A percentile compares a stretch with the other conserved stretches of the same genome.
These are phyloP conservation scores for Lymantria dispar DNA, from an alignment of 2,888 invertebrate genomes.

Conservation along the genomic window DNA sequence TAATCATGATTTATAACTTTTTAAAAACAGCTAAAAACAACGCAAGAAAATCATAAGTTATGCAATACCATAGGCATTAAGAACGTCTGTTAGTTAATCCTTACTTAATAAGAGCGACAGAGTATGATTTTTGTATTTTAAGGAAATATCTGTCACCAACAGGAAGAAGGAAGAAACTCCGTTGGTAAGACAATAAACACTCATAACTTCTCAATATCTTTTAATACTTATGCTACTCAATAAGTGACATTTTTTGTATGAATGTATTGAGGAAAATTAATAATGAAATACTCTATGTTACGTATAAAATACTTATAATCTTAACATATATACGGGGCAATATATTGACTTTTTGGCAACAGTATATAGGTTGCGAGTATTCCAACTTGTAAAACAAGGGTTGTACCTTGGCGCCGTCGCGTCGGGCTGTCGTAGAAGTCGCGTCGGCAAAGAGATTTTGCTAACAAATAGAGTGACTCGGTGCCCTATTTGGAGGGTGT, in stretches of 20 bases:
- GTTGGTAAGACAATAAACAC: no score
- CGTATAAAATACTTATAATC: slow-evolving; percentile 2
- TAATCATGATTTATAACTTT: no score
- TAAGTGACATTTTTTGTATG: not conserved
- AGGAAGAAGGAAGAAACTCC: no score
- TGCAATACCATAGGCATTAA: no score
- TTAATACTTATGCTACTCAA: not conserved
- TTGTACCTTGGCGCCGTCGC: slow-evolving; percentile 32
- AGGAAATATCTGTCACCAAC: no score
- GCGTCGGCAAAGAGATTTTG: slow-evolving; percentile 41
- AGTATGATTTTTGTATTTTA: no score
- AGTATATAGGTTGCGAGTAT: slow-evolving; percentile 45
- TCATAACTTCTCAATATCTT: no score
- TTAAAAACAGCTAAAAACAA: no score
- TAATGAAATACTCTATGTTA: slow-evolving; percentile 9
- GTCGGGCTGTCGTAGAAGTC: slow-evolving; percentile 12
- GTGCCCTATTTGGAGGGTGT: slow-evolving; percentile 46
- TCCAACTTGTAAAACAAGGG: slow-evolving; percentile 44
- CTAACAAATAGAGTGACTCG: slow-evolving; percentile 42
- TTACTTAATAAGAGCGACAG: no score
- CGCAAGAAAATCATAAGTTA: no score
- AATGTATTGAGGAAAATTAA: not conserved
- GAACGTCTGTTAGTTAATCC: no score
- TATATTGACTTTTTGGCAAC: slow-evolving; percentile 42
- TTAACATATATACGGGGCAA: slow-evolving; percentile 26